phyloP scores from a whole-genome alignment of 2,797 vertebrate genomes.

The Thripadectes ignobilis region DNA sequence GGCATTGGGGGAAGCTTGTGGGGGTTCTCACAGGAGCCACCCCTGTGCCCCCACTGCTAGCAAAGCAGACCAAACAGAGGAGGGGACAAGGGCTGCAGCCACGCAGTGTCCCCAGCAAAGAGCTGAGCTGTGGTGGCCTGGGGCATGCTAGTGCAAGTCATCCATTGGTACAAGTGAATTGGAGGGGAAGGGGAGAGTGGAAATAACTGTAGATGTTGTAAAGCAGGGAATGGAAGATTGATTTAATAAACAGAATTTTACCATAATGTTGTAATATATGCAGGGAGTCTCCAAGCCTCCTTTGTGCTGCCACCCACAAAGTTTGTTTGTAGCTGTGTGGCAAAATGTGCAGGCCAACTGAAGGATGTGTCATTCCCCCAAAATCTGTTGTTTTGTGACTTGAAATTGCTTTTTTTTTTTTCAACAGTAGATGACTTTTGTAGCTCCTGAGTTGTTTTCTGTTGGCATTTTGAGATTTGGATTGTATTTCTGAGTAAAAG shows the following conservation, averaged over 20 bases:
- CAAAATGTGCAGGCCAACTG: background rate
- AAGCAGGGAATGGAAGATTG: constrained; percentile 1
- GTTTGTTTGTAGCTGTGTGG: constrained; percentile 36
- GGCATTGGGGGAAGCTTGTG: background rate
- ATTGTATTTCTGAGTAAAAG: background rate
- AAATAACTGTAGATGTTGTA: background rate
- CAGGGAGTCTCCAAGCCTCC: background rate
- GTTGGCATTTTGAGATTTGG: constrained; percentile 26
- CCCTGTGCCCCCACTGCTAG: too few relatives aligned
- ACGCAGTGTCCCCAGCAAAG: background rate
- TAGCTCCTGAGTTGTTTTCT: background rate
- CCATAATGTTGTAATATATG: constrained; percentile 31
- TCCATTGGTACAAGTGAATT: background rate
- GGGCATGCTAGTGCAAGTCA: background rate
- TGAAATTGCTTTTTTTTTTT: constrained; percentile 20
- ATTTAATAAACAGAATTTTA: constrained; percentile 14
- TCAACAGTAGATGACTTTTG: background rate
- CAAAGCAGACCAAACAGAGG: background rate
- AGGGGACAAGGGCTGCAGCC: background rate
- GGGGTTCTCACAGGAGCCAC: background rate
- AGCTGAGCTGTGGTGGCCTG: background rate
- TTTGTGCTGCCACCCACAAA: constrained; percentile 48
- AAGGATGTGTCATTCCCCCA: constrained; percentile 10
- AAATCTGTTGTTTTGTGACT: constrained; percentile 16
- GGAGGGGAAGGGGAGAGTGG: background rate